Evolutionary conservation across 2,113 vertebrate species (phyloP), one percentile per base, ranked within the genome.

Genomic region (Periophthalmodon schlosseri): DNA sequence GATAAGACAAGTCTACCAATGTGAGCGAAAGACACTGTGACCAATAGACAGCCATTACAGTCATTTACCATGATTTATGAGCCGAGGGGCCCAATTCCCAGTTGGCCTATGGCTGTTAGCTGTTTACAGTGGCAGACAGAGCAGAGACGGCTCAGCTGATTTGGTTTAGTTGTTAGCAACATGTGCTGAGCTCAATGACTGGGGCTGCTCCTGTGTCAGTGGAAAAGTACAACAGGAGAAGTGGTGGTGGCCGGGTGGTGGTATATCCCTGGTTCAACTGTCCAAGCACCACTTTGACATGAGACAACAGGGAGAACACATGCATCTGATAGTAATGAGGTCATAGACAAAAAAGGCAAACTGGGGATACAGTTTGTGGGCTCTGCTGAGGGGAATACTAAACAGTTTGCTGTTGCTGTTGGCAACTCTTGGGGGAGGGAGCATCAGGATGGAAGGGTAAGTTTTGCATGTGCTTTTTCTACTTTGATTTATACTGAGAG

Each of bases 81-180:
- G 70, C 10, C 9, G 60, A 8, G 80, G 66, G 23, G 65, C 9
- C 57, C 80, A 84, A 86, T 76, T 86, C 78, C 77, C 72, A 68
- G 15, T 39, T 67, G 75, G 70, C 73, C 82, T 56, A 77, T 76
- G 24, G 77, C 66, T 65, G 63, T 23, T 58, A 67, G 46, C 47
- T 75, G 72, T 77, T 68, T 79, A 34, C 68, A 74, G 68, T 28
- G 20, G 65, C 60, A 74, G 73, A 69, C 69, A 79, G 20, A 78
- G 79, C 69, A 74, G 72, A 70, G 66, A 46, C 33, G n/a, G 79
- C 84, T 89, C 85, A 89, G 85, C 84, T 91, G 88, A 82, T 84
- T 85, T 72, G 83, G 82, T 88, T 91, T 88, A 87, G 82, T 87
- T 84, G 80, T 81, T 83, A 86, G 77, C 82, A 80, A 84, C 77